Percentiles rank a stretch among this genome's conserved stretches.
Conservation (phyloP, 2,797 vertebrate species). For the Chaetodon trifasciatus region DNA sequence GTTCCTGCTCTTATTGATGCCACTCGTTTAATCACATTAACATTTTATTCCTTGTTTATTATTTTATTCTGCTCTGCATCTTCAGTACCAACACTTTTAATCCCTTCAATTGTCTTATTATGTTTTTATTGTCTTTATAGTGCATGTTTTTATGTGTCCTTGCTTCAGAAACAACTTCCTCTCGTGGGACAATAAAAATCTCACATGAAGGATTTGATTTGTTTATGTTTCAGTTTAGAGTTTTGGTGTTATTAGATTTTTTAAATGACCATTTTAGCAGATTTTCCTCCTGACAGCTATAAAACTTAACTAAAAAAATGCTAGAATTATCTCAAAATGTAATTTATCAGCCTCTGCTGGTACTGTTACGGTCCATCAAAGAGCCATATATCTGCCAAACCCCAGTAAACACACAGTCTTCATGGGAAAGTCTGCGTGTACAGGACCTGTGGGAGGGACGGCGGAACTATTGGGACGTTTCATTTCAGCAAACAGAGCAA, state of each 20-base stretch:
- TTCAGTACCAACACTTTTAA: neutral
- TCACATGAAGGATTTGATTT: neutral
- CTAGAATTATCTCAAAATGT: constrained; percentile 11
- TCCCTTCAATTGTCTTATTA: neutral
- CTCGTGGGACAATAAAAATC: constrained; percentile 9
- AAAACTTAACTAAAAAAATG: neutral
- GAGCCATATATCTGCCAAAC: constrained; percentile 74
- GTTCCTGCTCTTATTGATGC: neutral
- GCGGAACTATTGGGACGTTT: constrained; percentile 82
- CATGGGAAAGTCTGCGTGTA: constrained; percentile 78
- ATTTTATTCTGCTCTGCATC: neutral
- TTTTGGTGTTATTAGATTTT: neutral
- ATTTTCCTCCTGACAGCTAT: constrained; percentile 13
- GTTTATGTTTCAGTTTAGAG: neutral
- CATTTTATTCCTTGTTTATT: neutral
- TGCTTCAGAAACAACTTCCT: constrained; percentile 16
- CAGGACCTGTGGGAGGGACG: constrained; percentile 71
- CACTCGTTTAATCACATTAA: neutral
- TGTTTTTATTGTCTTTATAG: constrained; percentile 8
- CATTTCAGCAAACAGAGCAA: constrained; percentile 82
- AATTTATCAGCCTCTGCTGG: constrained; percentile 21
- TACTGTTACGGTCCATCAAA: constrained; percentile 54
- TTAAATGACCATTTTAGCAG: neutral
- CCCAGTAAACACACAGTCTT: constrained; percentile 68
- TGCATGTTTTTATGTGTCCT: constrained; percentile 29